Base-by-base conservation (phyloP, 2,888 invertebrate genomes). In the Ctenicera cuprea region DNA sequence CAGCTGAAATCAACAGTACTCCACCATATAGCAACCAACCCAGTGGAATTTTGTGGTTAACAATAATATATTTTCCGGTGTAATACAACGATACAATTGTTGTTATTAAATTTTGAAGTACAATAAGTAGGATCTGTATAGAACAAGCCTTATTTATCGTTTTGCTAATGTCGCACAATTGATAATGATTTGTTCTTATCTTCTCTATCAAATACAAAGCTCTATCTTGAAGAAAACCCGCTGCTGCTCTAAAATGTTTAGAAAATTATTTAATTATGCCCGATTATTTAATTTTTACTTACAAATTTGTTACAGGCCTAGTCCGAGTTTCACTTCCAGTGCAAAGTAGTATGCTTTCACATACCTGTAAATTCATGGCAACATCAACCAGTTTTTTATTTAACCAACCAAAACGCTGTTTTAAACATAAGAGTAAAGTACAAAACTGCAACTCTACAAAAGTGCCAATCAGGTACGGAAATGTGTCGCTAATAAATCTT, bases 81-180 rank as follows among this genome's bases (percentile, higher is more conserved):
- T 38, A 50, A 22, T 61, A 61, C 4, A 69, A 50, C n/a, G 69
- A 45, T 7, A 22, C 50, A 3, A 62, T 50, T 11, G 62, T 48
- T 14, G 69, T 69, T 22, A 69, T 62, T 16, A 69, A 69, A 38
- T 61, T 37, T 37, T 61, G 69, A 7, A 69, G 30, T 11, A 69
- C 3, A 33, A 61, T 61, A 7, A 45, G 37, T 12, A 69, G 16
- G n/a, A 61, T 50, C 26, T 59, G 69, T 0, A 62, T 14, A 0
- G 48, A 30, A 33, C 50, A 69, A 11, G 26, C 48, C 8, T 45
- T 45, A 16, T 69, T 69, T 22, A 69, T 11, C 12, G 14, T 45
- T 48, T 48, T 61, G 8, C 69, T 45, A 1, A 26, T 37, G 12
- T 16, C 18, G 3, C 69, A 62, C 26, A 69, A 20, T 16, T 62